Evolutionary conservation across 2,797 vertebrate species (phyloP), one percentile per base, ranked within the genome.

Genomic region (Botia kubotai): DNA sequence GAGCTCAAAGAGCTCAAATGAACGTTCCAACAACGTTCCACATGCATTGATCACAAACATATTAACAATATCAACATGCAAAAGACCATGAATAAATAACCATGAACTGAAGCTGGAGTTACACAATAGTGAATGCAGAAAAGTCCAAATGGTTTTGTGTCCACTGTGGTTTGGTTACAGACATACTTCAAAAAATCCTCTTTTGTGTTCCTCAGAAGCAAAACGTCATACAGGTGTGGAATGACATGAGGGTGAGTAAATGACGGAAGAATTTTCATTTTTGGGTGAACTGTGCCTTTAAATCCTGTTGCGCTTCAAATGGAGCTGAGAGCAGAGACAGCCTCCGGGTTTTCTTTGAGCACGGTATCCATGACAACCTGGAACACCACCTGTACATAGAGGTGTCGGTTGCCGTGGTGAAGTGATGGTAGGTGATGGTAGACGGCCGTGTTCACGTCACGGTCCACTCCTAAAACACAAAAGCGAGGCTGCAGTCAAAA

Each of bases 281-380:
- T 29, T 29, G 29, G 29, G 29, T 29, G 4, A 29, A 2, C 2
- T 2, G 29, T 29, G 2, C 29, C 29, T 29, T 29, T 29, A 29
- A 29, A 4, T 29, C 4, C 4, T 4, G 4, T 29, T 29, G 29
- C 2, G 29, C 4, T 29, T 2, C 29, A 29, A 29, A 29, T 4
- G 4, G 29, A 29, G 4, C 29, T 87, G 85, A 95, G 52, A 95
- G 90, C 29, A 95, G 90, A 0, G 94, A 95, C 39, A 95, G 93
- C 94, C 75, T 94, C 92, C 86, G 94, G 87, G 88, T 95, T 95
- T 87, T 95, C 94, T 60, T 88, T 94, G 85, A 94, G 91, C 68
- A 95, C 95, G 4, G 90, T 95, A 90, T 95, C 94, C 93, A 94
- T 95, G 0, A 94, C 94, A 21, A 94, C 94, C 90, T 95, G 93